Evolutionary conservation across 2,888 invertebrate genomes (phyloP).

Genomic region (Epicampocera succincta): DNA sequence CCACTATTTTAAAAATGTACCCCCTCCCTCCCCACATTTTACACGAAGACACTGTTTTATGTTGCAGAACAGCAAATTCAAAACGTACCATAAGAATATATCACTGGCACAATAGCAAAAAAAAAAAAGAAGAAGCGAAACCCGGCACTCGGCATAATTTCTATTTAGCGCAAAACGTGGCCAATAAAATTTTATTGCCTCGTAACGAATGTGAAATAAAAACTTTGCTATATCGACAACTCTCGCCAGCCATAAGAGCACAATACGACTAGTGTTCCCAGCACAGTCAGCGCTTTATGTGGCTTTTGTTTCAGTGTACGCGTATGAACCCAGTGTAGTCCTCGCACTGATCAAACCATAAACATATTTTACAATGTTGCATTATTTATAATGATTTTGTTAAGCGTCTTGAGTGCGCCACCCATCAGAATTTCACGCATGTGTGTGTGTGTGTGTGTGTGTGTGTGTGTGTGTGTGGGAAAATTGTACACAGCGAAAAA

Average conservation of each 20-base stretch:
- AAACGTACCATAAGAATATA: not conserved
- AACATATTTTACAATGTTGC: too few species aligned
- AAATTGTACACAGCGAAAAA: not conserved
- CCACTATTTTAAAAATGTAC: too few species aligned
- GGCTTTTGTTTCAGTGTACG: not conserved
- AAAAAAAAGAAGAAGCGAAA: not conserved
- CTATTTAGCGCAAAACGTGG: slow-evolving; percentile 64
- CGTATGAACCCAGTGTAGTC: slow-evolving; percentile 3
- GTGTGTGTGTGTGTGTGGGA: not conserved
- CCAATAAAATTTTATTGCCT: slow-evolving; percentile 62
- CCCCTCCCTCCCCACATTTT: too few species aligned
- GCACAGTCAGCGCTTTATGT: not conserved
- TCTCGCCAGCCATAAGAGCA: slow-evolving; percentile 48
- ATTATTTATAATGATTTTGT: slow-evolving; percentile 11
- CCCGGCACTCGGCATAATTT: slow-evolving; percentile 42
- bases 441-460: not conserved
- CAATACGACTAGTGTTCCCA: slow-evolving; percentile 7
- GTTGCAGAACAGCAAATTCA: too few species aligned
- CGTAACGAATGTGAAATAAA: slow-evolving; percentile 62
- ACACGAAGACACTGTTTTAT: too few species aligned
- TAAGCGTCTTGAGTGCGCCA: too few species aligned
- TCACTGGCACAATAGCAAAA: not conserved
- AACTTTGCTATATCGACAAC: slow-evolving; percentile 58
- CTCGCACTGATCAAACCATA: too few species aligned
- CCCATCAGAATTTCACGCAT: too few species aligned